Evolutionary conservation across 2,113 vertebrate species (phyloP).

Genomic region (Shinisaurus crocodilurus): DNA sequence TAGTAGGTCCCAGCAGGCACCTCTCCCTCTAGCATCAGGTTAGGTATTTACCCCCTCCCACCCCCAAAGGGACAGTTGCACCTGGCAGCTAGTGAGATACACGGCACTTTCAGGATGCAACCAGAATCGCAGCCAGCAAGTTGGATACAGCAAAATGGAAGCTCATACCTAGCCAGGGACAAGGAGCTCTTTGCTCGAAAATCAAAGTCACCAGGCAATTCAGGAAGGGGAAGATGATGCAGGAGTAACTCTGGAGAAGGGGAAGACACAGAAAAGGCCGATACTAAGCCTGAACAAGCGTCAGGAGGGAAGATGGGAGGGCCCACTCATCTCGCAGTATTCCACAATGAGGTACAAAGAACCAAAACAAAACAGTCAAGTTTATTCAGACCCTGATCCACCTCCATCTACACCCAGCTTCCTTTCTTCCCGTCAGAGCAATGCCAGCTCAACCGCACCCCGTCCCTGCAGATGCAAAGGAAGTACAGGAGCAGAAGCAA

Average conservation of each 20-base stretch:
- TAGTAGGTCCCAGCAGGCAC: neutral
- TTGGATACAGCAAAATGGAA: neutral
- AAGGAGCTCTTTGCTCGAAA: neutral
- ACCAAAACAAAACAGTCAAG: neutral
- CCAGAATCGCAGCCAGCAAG: neutral
- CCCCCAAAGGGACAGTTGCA: neutral
- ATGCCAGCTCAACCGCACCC: fast-evolving
- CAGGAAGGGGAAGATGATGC: neutral
- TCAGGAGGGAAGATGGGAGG: neutral
- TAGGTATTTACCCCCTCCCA: neutral
- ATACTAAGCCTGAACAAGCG: neutral
- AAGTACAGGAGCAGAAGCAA: no score
- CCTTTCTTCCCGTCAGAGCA: neutral
- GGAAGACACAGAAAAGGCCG: no score
- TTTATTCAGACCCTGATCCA: neutral
- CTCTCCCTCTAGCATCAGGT: neutral
- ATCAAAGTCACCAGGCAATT: neutral
- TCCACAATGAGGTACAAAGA: neutral
- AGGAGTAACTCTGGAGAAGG: neutral
- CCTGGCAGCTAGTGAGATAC: neutral
- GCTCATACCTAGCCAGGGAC: neutral
- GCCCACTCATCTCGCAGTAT: no score
- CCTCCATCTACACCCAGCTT: neutral
- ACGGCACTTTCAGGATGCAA: neutral
- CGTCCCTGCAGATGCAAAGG: fast-evolving